Percentiles rank a stretch among this genome's conserved stretches.
phyloP scores from a whole-genome alignment of 2,888 invertebrate species.

The Meteorus colon region DNA sequence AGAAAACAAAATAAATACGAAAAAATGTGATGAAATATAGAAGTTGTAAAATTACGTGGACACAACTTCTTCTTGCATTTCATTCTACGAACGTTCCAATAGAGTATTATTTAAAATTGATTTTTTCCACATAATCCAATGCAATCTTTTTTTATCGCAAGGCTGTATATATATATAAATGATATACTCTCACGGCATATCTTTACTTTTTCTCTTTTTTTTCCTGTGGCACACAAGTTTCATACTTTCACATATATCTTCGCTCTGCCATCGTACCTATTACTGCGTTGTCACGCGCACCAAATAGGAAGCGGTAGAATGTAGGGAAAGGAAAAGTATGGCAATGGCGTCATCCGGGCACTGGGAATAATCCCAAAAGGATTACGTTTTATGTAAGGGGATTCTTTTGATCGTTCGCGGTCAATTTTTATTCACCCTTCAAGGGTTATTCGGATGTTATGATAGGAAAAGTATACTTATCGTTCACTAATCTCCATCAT shows the following conservation, averaged over 20 bases:
- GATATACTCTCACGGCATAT: no score
- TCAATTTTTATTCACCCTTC: neutral
- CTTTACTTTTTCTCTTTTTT: neutral
- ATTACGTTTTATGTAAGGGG: neutral
- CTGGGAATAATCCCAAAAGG: neutral
- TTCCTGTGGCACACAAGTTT: neutral
- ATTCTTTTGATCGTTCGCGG: neutral
- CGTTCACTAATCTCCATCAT: neutral
- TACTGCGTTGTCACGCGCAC: slow-evolving; percentile 1
- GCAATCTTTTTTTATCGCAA: neutral
- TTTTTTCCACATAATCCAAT: neutral
- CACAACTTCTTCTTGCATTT: neutral
- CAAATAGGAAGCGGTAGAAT: neutral
- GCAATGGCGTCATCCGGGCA: neutral
- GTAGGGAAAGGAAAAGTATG: neutral
- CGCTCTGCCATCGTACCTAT: slow-evolving; percentile 1
- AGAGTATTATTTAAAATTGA: neutral
- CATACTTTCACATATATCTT: neutral
- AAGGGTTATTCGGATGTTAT: neutral
- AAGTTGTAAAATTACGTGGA: neutral
- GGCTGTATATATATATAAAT: no score
- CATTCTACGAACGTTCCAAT: neutral
- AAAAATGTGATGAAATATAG: neutral
- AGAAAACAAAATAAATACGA: neutral
- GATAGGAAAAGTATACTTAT: neutral